These are phyloP conservation scores for Typhlichthys subterraneus DNA, from an alignment of 2,797 vertebrate species.

Conservation along the genomic window DNA sequence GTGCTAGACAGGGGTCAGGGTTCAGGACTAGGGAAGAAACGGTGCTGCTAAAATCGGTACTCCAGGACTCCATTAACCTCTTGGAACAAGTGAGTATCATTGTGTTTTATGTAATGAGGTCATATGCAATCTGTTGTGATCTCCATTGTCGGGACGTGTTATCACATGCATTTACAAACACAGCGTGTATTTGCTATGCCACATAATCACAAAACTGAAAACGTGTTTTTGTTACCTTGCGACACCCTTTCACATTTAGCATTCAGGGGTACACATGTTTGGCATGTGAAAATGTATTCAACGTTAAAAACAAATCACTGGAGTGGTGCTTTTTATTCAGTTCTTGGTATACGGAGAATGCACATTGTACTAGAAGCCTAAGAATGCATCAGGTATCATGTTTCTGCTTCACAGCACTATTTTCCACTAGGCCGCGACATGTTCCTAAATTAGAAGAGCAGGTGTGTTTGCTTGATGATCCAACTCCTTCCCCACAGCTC, in stretches of 20 bases:
- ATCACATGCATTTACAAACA: too few species aligned
- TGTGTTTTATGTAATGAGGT: not conserved
- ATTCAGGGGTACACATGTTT: too few species aligned
- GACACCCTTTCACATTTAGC: too few species aligned
- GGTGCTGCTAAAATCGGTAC: constrained; percentile 82
- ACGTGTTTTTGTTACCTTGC: too few species aligned
- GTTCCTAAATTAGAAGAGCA: not conserved
- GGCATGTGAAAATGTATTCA: not conserved
- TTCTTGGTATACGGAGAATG: too few species aligned
- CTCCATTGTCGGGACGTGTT: too few species aligned
- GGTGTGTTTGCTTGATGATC: not conserved
- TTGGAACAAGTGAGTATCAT: constrained; percentile 86
- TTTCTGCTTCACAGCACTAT: not conserved
- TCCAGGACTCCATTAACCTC: constrained; percentile 91
- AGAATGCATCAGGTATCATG: not conserved
- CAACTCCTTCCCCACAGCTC: constrained; percentile 77
- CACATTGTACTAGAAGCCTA: not conserved
- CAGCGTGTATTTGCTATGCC: too few species aligned
- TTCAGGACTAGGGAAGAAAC: constrained; percentile 71
- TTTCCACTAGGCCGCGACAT: not conserved
- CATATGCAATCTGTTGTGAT: too few species aligned
- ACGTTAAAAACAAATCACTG: too few species aligned
- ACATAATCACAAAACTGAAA: too few species aligned
- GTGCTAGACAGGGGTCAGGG: constrained; percentile 65
- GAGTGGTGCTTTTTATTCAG: too few species aligned